Percentiles rank a stretch among this genome's conserved stretches.
Conservation (phyloP, 2,113 vertebrate species). For the Bagarius yarrelli region DNA sequence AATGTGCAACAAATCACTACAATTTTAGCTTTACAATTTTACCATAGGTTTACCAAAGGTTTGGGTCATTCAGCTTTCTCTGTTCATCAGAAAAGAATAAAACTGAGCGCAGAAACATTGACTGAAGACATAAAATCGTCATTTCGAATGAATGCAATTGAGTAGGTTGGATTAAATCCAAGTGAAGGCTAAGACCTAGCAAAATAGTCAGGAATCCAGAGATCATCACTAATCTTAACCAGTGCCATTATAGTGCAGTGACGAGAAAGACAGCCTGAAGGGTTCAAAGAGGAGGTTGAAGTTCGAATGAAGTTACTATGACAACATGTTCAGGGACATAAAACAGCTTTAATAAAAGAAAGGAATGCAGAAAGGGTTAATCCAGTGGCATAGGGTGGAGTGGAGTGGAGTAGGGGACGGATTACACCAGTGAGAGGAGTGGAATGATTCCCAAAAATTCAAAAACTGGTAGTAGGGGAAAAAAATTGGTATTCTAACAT, state of each 20-base stretch:
- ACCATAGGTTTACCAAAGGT: no score
- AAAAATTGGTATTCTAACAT: not conserved
- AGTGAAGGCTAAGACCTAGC: not conserved
- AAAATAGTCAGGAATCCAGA: not conserved
- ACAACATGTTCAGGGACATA: not conserved
- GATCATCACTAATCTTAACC: not conserved
- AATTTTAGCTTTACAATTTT: not conserved
- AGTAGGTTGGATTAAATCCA: not conserved
- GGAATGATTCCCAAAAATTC: not conserved
- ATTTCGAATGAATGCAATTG: not conserved
- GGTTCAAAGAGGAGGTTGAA: constrained; percentile 6
- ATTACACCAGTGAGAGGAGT: not conserved
- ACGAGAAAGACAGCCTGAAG: not conserved
- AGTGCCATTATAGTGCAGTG: no score
- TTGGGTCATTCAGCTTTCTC: no score
- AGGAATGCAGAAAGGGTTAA: not conserved
- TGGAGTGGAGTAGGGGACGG: not conserved
- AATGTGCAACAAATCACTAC: not conserved
- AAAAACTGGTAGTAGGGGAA: not conserved
- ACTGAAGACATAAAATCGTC: not conserved
- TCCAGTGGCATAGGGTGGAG: not conserved
- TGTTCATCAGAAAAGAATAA: not conserved
- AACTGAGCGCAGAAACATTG: not conserved
- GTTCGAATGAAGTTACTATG: constrained; percentile 10
- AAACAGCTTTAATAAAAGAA: not conserved